Conservation (phyloP, 2,888 invertebrate species). For the Habrosyne pyritoides region DNA sequence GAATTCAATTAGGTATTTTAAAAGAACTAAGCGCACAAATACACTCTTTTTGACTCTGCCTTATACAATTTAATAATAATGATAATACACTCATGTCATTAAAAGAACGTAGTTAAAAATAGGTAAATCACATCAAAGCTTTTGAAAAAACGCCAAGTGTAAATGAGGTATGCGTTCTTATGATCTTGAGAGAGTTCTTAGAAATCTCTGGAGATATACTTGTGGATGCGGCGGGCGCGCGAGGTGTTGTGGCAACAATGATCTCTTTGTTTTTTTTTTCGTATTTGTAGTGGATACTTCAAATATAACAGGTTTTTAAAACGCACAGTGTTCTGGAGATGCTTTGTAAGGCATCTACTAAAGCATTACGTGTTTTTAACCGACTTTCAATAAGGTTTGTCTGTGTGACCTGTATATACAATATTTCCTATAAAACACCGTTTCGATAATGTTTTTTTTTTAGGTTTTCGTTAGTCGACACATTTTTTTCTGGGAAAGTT, state of each 20-base stretch:
- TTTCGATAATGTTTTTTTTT: too few species aligned
- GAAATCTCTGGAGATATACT: slow-evolving; percentile 1
- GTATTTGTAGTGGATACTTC: neutral
- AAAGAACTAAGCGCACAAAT: too few species aligned
- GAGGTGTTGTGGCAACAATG: slow-evolving; percentile 13
- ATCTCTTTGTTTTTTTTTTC: slow-evolving; percentile 7
- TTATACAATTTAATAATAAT: neutral
- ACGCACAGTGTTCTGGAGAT: neutral
- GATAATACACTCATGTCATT: neutral
- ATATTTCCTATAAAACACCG: too few species aligned
- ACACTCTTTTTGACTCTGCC: too few species aligned
- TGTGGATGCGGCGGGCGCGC: slow-evolving; percentile 5
- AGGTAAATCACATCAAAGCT: slow-evolving; percentile 25
- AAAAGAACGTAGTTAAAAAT: neutral
- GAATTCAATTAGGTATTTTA: too few species aligned
- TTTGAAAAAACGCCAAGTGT: slow-evolving; percentile 27
- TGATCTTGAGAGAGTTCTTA: slow-evolving; percentile 10
- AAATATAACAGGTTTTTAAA: neutral
- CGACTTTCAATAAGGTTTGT: too few species aligned
- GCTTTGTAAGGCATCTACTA: too few species aligned
- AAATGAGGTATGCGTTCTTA: slow-evolving; percentile 27
- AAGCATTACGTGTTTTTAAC: too few species aligned
- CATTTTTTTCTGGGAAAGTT: too few species aligned
- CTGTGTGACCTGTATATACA: too few species aligned
- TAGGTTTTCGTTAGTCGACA: too few species aligned